Evolutionary conservation across 2,888 invertebrate species (phyloP), one percentile per base, ranked within the genome.

Genomic region (Oconnorella tubifera): DNA sequence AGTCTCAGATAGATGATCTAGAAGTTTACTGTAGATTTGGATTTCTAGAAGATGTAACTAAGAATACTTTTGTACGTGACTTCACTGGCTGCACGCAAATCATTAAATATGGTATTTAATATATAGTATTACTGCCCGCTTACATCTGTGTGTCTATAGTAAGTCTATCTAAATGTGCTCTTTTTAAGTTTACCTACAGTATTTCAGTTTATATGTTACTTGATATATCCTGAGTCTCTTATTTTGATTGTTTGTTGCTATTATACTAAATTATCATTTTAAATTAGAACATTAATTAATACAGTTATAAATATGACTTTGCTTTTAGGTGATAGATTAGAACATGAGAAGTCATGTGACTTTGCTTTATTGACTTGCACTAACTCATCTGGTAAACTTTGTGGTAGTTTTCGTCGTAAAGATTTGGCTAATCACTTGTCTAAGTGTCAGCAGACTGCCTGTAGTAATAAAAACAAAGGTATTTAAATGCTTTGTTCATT

Each of bases 1-100:
- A 77, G 50, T 74, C 74, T 23, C 78, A 78, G 67, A 74, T 77
- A 56, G 75, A 77, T 62, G 77, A 77, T 51, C 65, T 77, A 29
- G 62, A 72, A 56, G 75, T 77, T 14, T 71, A 74, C 64, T 78
- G 78, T 61, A 66, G 62, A 10, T 73, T 75, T 72, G 76, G 76
- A 2, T 56, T 76, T 6, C 66, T 62, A n/a, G 56, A 59, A 63
- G 49, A 33, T 28, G 62, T 71, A 27, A 64, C 72, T 27, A 70
- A 72, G 58, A 73, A 71, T 25, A 64, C 64, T 6, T 74, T 68
- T 67, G 65, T 72, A 3, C 59, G 66, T 23, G 74, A 75, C 60
- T 70, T 71, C 3, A 71, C 65, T 62, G 75, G 75, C 19, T 78
- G 78, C 64, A 67, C 68, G 62, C 72, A 73, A 48, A 68, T 68